Evolutionary conservation across 1,140 invertebrate species (phyloP), one percentile per base, ranked within the genome.

Genomic region (Procambarus virginalis): DNA sequence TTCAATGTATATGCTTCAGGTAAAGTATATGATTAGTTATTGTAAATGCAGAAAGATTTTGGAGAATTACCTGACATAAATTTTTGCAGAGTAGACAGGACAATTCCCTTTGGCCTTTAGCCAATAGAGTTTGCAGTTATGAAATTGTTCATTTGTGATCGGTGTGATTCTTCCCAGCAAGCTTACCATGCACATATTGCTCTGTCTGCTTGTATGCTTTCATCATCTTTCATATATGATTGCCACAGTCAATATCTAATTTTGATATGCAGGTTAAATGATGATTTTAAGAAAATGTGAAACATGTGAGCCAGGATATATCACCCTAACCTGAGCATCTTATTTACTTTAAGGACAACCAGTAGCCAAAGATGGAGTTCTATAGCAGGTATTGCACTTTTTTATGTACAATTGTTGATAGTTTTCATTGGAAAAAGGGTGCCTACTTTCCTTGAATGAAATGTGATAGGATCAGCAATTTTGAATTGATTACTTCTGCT

Each of bases 301-400:
- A 5, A 55, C 8, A 55, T 55, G 51, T 12, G 17, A 20, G 60
- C 10, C 60, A 64, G 17, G 17, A 64, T 64, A 64, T 64, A 64
- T 17, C 17, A 17, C 84, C 55, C 79, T 89, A 83, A 89, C 80
- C 46, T 83, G 48, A 46, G 68, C 58, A 78, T 82, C 80, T 75
- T 84, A 58, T 78, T 68, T 77, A 68, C 75, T 77, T 84, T 89
- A 84, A 89, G 87, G 87, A 58, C 81, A 83, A 83, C 89, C 89
- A 22, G 84, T 90, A 80, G 70, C 89, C 83, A 90, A 90, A 90
- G 84, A 79, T 90, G 89, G 89, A 90, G 89, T 90, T 85, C 89
- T 22, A 76, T 90, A 77, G 89, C 89, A 90, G 89, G 89, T 90
- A 90, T 34, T 81, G 68, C 78, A 80, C 75, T 85, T 75, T 51